Conservation (phyloP, 1,140 invertebrate genomes). For the Magallana ariakensis region DNA sequence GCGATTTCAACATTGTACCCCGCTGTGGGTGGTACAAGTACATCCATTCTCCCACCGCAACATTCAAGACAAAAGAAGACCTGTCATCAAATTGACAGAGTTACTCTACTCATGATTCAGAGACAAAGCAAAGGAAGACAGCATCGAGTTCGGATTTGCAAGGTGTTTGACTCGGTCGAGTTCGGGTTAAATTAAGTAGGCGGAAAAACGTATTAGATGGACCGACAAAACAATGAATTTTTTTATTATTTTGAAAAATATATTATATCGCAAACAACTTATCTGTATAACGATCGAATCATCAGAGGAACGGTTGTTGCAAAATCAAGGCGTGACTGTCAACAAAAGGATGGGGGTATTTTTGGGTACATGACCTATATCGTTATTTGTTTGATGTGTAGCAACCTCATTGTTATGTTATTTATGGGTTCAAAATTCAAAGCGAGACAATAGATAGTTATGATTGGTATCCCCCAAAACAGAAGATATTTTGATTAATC, state of each 20-base stretch:
- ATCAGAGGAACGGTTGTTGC: background rate
- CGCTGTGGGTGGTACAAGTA: background rate
- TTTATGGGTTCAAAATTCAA: background rate
- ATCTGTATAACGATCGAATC: background rate
- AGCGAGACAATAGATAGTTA: background rate
- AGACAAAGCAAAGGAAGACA: background rate
- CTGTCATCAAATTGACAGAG: background rate
- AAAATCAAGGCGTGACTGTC: background rate
- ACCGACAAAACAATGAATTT: conserved; percentile 12
- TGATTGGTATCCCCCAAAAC: background rate
- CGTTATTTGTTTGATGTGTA: conserved; percentile 10
- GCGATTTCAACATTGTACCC: background rate
- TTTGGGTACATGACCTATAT: background rate
- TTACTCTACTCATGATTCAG: conserved; percentile 2
- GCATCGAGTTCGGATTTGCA: background rate
- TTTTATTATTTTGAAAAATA: background rate
- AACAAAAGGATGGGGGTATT: background rate
- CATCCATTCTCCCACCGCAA: background rate
- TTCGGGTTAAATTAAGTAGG: background rate
- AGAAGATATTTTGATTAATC: conserved; percentile 3
- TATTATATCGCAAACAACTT: background rate
- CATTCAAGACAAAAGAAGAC: background rate
- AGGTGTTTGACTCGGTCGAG: background rate
- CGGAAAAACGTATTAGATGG: background rate
- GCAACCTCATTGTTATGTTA: background rate